Evolutionary conservation across 2,797 vertebrate species (phyloP).

Genomic region (Halcyon smyrnensis): DNA sequence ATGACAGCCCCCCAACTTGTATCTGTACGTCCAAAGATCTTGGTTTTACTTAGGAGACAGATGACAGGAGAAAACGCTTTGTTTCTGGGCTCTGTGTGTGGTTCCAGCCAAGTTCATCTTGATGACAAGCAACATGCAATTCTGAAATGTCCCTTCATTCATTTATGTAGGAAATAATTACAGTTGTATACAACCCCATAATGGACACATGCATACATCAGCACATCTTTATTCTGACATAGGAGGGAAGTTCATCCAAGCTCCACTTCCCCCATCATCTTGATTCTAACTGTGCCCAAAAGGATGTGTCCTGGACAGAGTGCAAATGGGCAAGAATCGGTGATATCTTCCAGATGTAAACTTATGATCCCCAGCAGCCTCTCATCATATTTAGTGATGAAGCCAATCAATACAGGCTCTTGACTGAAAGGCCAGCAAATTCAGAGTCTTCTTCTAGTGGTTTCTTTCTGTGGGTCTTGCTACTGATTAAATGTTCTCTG

Average conservation of each 20-base stretch:
- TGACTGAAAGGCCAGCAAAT: neutral
- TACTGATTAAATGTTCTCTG: neutral
- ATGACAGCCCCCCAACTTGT: neutral
- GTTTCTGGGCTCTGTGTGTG: neutral
- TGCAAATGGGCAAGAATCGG: neutral
- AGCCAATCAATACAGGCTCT: neutral
- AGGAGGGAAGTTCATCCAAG: neutral
- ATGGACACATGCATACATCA: neutral
- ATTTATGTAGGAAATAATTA: conserved; percentile 21
- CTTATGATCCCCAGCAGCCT: neutral
- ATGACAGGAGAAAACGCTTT: neutral
- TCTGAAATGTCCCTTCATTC: neutral
- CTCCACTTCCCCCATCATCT: neutral
- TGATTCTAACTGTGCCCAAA: neutral
- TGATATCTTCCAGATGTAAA: neutral
- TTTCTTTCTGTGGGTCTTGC: neutral
- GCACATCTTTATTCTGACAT: neutral
- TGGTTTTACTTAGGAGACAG: neutral
- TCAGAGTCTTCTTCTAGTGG: neutral
- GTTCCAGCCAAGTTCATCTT: neutral
- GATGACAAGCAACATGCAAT: neutral
- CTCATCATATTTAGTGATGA: neutral
- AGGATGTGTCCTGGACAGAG: neutral
- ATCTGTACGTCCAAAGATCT: neutral
- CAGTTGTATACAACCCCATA: neutral